These are phyloP conservation scores for Alectura lathami DNA, from an alignment of 2,113 vertebrate genomes.

Conservation along the genomic window DNA sequence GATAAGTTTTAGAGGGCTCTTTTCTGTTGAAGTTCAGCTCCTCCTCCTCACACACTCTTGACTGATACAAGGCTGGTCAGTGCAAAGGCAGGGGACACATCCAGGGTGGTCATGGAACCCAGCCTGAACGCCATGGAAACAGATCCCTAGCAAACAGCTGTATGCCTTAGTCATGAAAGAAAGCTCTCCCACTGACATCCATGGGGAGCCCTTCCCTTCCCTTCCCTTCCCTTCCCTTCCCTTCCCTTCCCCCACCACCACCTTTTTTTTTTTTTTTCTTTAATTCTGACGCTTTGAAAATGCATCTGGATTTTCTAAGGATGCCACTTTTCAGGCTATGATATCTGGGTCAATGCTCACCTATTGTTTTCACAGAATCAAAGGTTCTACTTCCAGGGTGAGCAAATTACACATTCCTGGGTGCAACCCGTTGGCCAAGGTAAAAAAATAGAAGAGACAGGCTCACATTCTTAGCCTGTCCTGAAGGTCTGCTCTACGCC, in stretches of 20 bases:
- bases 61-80: not conserved
- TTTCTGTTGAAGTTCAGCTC: not conserved
- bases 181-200: not conserved
- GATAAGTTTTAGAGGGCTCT: not conserved
- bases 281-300: not conserved
- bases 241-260: too few species aligned
- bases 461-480: not conserved
- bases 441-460: not conserved
- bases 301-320: not conserved
- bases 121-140: not conserved
- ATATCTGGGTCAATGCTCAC: not conserved
- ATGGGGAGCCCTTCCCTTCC: not conserved
- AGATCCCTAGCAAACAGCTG: fast-evolving
- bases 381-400: not conserved
- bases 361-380: not conserved
- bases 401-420: not conserved
- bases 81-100: not conserved
- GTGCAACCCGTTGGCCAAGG: not conserved
- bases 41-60: not conserved
- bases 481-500: not conserved
- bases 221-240: not conserved
- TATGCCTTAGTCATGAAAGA: not conserved
- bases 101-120: not conserved
- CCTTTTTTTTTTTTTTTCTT: not conserved
- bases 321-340: not conserved